Percentiles rank a stretch among this genome's conserved stretches.
Conservation (phyloP, 2,113 vertebrate genomes). For the Nanorana parkeri region DNA sequence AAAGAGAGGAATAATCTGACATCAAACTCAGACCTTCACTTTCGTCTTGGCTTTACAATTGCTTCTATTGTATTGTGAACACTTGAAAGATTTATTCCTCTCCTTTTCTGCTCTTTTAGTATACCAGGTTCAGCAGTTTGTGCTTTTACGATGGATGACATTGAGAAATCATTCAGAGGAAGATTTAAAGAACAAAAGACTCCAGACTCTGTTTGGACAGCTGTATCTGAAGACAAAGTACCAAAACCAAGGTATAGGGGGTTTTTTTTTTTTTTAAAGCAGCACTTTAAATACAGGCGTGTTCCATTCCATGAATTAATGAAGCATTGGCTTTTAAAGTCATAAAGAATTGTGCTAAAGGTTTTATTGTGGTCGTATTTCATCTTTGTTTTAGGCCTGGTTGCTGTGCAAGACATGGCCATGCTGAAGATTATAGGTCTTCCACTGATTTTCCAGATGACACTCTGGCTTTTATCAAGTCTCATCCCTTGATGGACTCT, state of each 20-base stretch:
- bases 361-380: neutral
- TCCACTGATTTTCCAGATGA: slow-evolving; percentile 97
- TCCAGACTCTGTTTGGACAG: slow-evolving; percentile 95
- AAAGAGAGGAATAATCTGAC: slow-evolving; percentile 60
- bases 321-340: neutral
- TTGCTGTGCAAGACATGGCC: slow-evolving; percentile 90
- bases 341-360: neutral
- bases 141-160: slow-evolving; percentile 95
- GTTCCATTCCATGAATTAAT: slow-evolving; percentile 21
- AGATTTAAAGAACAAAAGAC: slow-evolving; percentile 98
- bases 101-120: slow-evolving; percentile 70
- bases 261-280: too few relatives aligned
- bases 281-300: slow-evolving; percentile 10
- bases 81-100: slow-evolving; percentile 42
- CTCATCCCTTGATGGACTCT: slow-evolving; percentile 95
- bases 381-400: slow-evolving; percentile 81
- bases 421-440: slow-evolving; percentile 88
- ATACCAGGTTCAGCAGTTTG: slow-evolving; percentile 97
- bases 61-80: slow-evolving; percentile 19
- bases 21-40: slow-evolving; percentile 22
- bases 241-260: slow-evolving; percentile 89
- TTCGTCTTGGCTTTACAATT: slow-evolving; percentile 4
- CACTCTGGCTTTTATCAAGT: slow-evolving; percentile 96
- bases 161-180: slow-evolving; percentile 92
- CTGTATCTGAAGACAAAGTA: slow-evolving; percentile 93